Evolutionary conservation across 1,140 invertebrate species (phyloP).

Genomic region (Hylaeus anthracinus): DNA sequence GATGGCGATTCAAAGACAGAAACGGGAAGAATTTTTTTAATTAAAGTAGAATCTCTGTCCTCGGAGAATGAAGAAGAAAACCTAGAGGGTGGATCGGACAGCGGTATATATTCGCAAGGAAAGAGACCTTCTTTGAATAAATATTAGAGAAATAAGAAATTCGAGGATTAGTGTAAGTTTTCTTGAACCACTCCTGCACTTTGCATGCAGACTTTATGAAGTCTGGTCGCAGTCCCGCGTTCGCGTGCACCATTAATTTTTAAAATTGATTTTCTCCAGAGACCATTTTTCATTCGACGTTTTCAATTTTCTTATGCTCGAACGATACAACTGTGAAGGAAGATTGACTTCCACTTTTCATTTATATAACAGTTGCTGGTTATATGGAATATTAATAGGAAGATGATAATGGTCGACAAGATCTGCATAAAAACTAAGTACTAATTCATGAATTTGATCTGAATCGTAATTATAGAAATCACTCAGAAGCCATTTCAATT

Average conservation of each 20-base stretch:
- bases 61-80: not conserved
- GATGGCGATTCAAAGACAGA: not conserved
- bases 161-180: not conserved
- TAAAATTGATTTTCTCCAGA: conserved; percentile 13
- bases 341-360: too few species aligned
- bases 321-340: too few species aligned
- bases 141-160: too few species aligned
- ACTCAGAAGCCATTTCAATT: too few species aligned
- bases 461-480: too few species aligned
- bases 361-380: too few species aligned
- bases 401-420: too few species aligned
- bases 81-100: not conserved
- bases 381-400: too few species aligned
- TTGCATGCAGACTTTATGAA: not conserved
- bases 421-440: too few species aligned
- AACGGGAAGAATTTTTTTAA: conserved; percentile 25
- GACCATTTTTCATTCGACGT: not conserved
- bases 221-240: not conserved
- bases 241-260: conserved; percentile 5
- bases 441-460: too few species aligned
- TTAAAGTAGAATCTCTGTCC: not conserved
- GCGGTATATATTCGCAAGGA: not conserved
- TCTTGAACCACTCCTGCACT: not conserved
- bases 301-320: not conserved
- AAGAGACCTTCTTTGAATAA: not conserved